Percentiles rank a stretch among this genome's conserved stretches.
These are phyloP conservation scores for Frankliniella fusca DNA, from an alignment of 2,888 invertebrate species.

Conservation along the genomic window DNA sequence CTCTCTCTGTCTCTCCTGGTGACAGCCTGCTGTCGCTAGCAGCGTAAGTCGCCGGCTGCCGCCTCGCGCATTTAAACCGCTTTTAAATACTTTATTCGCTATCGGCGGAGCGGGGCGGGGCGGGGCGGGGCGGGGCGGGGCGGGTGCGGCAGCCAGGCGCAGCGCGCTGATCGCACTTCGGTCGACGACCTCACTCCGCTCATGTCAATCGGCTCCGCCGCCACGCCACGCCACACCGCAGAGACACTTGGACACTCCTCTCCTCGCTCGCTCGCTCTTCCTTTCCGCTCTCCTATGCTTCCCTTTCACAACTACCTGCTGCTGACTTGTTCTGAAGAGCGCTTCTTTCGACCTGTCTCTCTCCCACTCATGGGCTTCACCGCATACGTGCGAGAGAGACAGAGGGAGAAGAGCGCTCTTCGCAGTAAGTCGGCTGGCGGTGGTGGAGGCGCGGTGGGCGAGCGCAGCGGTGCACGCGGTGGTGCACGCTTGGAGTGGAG, in stretches of 20 bases:
- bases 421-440: too few species aligned
- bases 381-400: too few species aligned
- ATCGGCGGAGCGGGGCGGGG: background rate
- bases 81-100: slow-evolving; percentile 19
- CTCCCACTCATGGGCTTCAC: too few species aligned
- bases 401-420: too few species aligned
- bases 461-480: background rate
- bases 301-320: background rate
- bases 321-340: too few species aligned
- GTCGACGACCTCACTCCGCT: background rate
- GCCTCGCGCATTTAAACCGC: slow-evolving; percentile 17
- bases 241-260: too few species aligned
- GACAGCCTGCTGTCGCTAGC: background rate
- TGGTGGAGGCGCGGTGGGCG: too few species aligned
- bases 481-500: background rate
- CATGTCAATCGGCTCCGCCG: background rate
- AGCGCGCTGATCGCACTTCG: background rate
- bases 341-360: too few species aligned
- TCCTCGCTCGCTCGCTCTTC: background rate
- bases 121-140: background rate
- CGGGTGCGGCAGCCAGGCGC: background rate
- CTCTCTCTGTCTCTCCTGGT: background rate
- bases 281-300: background rate
- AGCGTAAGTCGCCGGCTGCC: background rate
- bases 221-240: too few species aligned